Evolutionary conservation across 1,140 invertebrate species (phyloP).

Genomic region (Ganaspis sp.): DNA sequence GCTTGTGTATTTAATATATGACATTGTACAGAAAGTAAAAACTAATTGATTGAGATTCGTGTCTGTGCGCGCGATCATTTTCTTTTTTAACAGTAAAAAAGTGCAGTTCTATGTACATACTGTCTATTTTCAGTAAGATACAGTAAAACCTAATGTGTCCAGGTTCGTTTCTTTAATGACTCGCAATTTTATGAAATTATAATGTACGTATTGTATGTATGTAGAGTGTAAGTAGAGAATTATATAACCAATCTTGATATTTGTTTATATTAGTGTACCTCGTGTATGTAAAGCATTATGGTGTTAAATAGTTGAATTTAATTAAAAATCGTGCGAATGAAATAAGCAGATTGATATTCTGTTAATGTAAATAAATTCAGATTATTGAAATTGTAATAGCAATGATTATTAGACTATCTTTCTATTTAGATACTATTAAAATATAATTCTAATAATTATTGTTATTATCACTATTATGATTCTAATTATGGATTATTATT

Average conservation of each 20-base stretch:
- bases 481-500: constrained; percentile 16
- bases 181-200: constrained; percentile 41
- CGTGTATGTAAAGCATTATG: constrained; percentile 42
- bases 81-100: constrained; percentile 32
- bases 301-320: constrained; percentile 52
- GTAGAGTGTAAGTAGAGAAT: constrained; percentile 52
- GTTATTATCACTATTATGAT: constrained; percentile 40
- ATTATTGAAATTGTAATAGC: constrained; percentile 26
- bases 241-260: constrained; percentile 55
- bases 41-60: constrained; percentile 29
- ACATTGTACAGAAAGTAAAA: constrained; percentile 39
- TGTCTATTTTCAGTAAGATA: constrained; percentile 55
- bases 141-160: constrained; percentile 29
- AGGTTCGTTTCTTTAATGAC: constrained; percentile 36
- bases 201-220: constrained; percentile 63
- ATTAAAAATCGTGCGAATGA: constrained; percentile 35
- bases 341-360: constrained; percentile 37
- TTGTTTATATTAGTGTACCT: constrained; percentile 35
- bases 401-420: background rate
- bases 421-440: background rate
- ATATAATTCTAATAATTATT: constrained; percentile 41
- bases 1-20: constrained; percentile 35
- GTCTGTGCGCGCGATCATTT: constrained; percentile 27
- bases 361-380: constrained; percentile 49
- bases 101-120: constrained; percentile 56